Evolutionary conservation across 2,888 invertebrate species (phyloP).

Genomic region (Venusia cambrica): DNA sequence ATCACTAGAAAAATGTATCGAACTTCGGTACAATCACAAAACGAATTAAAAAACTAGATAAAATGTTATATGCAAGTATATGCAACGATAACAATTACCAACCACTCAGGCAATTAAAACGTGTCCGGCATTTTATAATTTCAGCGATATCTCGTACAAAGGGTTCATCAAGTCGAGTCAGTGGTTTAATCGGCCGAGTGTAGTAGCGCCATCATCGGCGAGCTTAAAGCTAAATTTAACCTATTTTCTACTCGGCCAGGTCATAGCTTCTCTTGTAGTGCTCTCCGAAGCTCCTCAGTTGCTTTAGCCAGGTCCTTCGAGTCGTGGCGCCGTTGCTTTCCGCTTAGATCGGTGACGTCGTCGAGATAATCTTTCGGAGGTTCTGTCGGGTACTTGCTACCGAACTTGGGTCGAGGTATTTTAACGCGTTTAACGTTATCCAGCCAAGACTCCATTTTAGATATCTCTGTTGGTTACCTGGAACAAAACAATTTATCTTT

Average conservation of each 20-base stretch:
- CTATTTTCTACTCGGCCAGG: slow-evolving; percentile 36
- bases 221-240: slow-evolving; percentile 43
- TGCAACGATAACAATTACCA: slow-evolving; percentile 32
- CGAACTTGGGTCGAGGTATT: slow-evolving; percentile 92
- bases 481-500: slow-evolving; percentile 5
- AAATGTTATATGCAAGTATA: slow-evolving; percentile 22
- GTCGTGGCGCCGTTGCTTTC: slow-evolving; percentile 70
- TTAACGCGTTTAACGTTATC: slow-evolving; percentile 91
- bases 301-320: slow-evolving; percentile 83
- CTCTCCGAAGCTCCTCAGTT: slow-evolving; percentile 88
- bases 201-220: slow-evolving; percentile 23
- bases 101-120: slow-evolving; percentile 29
- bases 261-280: slow-evolving; percentile 89
- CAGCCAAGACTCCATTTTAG: slow-evolving; percentile 90
- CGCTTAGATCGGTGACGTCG: slow-evolving; percentile 79
- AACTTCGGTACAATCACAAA: slow-evolving; percentile 1
- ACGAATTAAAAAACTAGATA: slow-evolving; percentile 20
- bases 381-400: slow-evolving; percentile 84
- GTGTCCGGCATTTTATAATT: slow-evolving; percentile 32
- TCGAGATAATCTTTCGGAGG: slow-evolving; percentile 91
- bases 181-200: slow-evolving; percentile 36
- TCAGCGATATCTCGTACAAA: slow-evolving; percentile 40
- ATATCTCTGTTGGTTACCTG: slow-evolving; percentile 3
- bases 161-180: slow-evolving; percentile 38
- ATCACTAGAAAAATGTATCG: too few species aligned